These are phyloP conservation scores for Scatophagus argus DNA, from an alignment of 2,113 vertebrate genomes.

Conservation along the genomic window DNA sequence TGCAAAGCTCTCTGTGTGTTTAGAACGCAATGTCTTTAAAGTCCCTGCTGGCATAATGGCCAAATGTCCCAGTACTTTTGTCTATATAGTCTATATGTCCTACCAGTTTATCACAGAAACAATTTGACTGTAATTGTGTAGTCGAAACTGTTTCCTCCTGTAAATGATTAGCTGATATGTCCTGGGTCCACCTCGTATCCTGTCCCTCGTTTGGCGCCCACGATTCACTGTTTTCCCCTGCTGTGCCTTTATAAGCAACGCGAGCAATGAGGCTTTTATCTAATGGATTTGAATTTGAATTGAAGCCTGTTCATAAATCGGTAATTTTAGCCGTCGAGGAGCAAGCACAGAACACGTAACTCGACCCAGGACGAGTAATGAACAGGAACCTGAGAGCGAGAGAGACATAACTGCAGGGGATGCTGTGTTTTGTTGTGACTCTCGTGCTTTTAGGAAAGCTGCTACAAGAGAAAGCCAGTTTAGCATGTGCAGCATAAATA, in stretches of 20 bases:
- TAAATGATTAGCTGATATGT: neutral
- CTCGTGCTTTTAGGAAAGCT: conserved; percentile 36
- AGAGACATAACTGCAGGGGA: conserved; percentile 30
- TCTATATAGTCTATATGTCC: too few species aligned
- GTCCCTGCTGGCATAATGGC: too few species aligned
- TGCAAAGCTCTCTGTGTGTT: too few species aligned
- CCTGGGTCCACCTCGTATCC: neutral
- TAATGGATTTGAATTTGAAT: conserved; percentile 50
- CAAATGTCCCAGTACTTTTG: too few species aligned
- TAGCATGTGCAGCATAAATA: too few species aligned
- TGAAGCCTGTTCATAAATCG: conserved; percentile 48
- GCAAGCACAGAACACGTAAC: conserved; percentile 15
- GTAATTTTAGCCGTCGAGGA: conserved; percentile 30
- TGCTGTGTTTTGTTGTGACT: conserved; percentile 35
- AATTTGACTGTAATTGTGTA: neutral
- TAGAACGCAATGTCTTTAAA: too few species aligned
- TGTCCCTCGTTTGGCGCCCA: neutral
- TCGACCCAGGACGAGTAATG: conserved; percentile 5
- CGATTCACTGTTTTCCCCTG: conserved; percentile 19
- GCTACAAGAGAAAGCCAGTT: conserved; percentile 23
- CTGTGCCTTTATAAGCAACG: conserved; percentile 14
- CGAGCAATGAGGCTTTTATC: conserved; percentile 33
- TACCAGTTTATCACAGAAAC: too few species aligned
- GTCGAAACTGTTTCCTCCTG: neutral
- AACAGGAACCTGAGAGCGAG: conserved; percentile 19